Base-by-base conservation (phyloP, 2,113 vertebrate species). In the Aegotheles bennettii region DNA sequence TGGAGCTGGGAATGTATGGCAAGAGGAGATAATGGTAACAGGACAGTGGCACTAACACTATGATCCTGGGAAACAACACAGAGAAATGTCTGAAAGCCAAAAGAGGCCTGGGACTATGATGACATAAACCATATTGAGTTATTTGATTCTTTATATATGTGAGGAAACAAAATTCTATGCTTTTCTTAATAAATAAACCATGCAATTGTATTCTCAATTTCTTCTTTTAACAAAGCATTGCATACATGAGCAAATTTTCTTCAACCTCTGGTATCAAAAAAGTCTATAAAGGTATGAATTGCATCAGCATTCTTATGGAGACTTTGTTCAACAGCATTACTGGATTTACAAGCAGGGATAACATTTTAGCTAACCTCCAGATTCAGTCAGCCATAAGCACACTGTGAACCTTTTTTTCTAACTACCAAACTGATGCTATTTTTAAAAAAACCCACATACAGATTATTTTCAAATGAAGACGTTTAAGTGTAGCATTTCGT, bases 391-490 rank as follows among this genome's bases (percentile, higher is more conserved):
- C 84, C 82, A 42, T 69, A 61, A 87, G 94, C 89, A 93, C 57
- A 5, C 59, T 93, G 65, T 76, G 81, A 91, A 94, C 84, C 63
- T 94, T 89, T 95, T 79, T 79, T 87, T 10, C 79, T 83, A 70
- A 61, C 48, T 53, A 63, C 50, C 48, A 35, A 73, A 84, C 78
- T 88, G 76, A 77, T 89, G 81, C 87, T 95, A 97, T 96, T 96
- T 96, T 93, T 73, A 84, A 87, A 90, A 90, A 95, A 89, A 77
- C 95, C 92, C 91, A 93, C 93, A 78, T 86, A 51, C 73, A 90
- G 93, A 97, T 76, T 93, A 61, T 84, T 94, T 96, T 97, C 95
- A 92, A 93, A 87, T 90, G 84, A 79, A 94, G 93, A 96, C 83
- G 12, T 94, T 85, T 84, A 94, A 96, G 76, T 65, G 75, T 68